A percentile compares a stretch with the other conserved stretches of the same genome.
Conservation (phyloP, 1,140 invertebrate genomes). For the Drosophila pallidifrons region DNA sequence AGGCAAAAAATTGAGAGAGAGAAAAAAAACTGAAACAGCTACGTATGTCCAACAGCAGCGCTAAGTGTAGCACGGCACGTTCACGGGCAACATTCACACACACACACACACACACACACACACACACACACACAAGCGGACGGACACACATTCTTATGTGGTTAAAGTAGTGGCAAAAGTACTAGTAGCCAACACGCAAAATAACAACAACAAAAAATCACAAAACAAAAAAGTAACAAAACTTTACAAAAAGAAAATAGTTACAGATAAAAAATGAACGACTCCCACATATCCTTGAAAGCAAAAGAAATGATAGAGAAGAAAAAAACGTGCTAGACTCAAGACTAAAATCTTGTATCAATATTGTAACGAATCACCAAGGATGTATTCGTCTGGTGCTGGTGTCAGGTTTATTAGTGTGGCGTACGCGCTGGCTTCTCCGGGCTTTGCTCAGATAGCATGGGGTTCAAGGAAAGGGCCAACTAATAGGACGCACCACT, state of each 20-base stretch:
- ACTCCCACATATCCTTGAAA: slow-evolving; percentile 12
- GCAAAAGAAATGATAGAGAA: neutral
- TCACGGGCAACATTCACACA: slow-evolving; percentile 37
- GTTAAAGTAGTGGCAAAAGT: slow-evolving; percentile 76
- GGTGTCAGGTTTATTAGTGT: no score
- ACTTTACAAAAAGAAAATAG: slow-evolving; percentile 14
- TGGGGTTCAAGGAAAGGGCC: no score
- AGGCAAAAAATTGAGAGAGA: slow-evolving; percentile 3
- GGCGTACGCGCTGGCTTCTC: no score
- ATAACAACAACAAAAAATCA: slow-evolving; percentile 1
- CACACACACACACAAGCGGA: slow-evolving; percentile 12
- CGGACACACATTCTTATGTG: slow-evolving; percentile 49
- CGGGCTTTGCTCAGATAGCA: no score
- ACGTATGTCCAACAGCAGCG: slow-evolving; percentile 31
- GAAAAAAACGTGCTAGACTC: no score
- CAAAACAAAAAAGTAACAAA: slow-evolving; percentile 29
- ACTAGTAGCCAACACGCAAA: slow-evolving; percentile 61
- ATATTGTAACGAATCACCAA: no score
- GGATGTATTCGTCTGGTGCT: no score
- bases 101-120: slow-evolving; percentile 16
- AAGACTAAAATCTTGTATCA: no score
- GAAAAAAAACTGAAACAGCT: slow-evolving; percentile 2
- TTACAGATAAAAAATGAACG: neutral
- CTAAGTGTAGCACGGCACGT: slow-evolving; percentile 53
- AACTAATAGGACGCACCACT: no score